These are phyloP conservation scores for Oryzias curvinotus DNA, from an alignment of 2,113 vertebrate genomes.

Conservation along the genomic window DNA sequence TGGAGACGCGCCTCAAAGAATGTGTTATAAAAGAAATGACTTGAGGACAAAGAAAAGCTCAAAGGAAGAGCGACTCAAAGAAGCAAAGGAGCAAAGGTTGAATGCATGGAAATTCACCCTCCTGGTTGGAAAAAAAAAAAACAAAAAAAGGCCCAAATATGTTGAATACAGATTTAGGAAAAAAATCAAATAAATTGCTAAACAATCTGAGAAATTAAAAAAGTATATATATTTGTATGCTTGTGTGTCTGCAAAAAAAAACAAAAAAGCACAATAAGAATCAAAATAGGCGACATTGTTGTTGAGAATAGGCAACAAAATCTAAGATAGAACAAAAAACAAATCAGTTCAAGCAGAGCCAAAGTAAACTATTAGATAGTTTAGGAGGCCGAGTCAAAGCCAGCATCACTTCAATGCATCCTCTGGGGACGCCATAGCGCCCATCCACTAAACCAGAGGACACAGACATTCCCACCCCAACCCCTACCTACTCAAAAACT, in stretches of 20 bases:
- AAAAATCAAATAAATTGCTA: too few species aligned
- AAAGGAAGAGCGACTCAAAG: neutral
- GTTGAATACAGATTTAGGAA: too few species aligned
- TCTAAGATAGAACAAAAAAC: neutral
- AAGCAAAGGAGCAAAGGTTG: neutral
- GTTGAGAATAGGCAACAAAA: too few species aligned
- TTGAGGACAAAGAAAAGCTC: neutral
- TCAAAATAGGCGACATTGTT: too few species aligned
- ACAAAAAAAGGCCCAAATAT: neutral
- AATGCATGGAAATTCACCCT: neutral
- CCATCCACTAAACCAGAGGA: too few species aligned
- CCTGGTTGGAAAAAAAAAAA: neutral
- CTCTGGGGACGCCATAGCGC: too few species aligned
- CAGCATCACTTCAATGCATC: conserved; percentile 20
- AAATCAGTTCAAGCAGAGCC: conserved; percentile 19
- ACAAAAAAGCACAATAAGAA: too few species aligned
- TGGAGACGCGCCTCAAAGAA: neutral
- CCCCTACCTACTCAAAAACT: too few species aligned
- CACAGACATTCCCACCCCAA: too few species aligned
- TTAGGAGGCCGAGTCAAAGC: conserved; percentile 40
- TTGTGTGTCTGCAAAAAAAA: too few species aligned
- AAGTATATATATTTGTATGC: too few species aligned
- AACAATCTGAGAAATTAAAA: too few species aligned
- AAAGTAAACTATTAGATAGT: conserved; percentile 49
- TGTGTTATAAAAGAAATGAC: neutral